Evolutionary conservation across 2,113 vertebrate genomes (phyloP), one percentile per base, ranked within the genome.

Genomic region (Stigmatopora nigra): DNA sequence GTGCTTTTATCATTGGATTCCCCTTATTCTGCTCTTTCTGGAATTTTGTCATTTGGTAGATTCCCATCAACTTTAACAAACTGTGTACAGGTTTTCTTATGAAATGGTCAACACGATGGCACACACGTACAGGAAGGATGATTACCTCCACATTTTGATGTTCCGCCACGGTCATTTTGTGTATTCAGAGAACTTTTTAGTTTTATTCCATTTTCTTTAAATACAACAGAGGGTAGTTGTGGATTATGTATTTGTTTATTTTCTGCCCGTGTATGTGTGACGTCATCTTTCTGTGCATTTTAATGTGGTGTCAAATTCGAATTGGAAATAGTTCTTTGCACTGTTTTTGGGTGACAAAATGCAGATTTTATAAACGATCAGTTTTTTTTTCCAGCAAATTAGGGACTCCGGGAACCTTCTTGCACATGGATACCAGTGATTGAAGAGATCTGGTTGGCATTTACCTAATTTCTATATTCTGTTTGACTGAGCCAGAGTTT

Each of bases 61-160:
- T 67, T 76, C 75, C 53, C 17, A 46, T 73, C 71, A 60, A 41
- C 63, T 75, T 70, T 47, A 4, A 35, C 68, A 65, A 66, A 14
- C 67, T 49, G 58, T 72, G 49, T 71, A 60, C 66, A 45, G 20
- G 14, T 64, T 72, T 69, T 73, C 31, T 71, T 70, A 61, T 65
- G 31, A 69, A 60, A 81, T 83, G 76, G 72, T 80, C 63, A 70
- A 74, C 69, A 62, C 59, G 31, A 53, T 15, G 62, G 65, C 80
- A 75, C 36, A 41, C 17, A 41, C 76, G 57, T 41, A 41, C 38
- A 41, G 38, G 6, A 41, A 36, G 79, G 68, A 66, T 57, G 68
- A 75, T 70, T 70, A 67, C 72, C 74, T 73, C 31, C 38, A 25
- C 66, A 68, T 58, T 10, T 35, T 17, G 25, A 57, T 57, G n/a